Conservation (phyloP, 2,113 vertebrate genomes). For the Peromyscus leucopus region DNA sequence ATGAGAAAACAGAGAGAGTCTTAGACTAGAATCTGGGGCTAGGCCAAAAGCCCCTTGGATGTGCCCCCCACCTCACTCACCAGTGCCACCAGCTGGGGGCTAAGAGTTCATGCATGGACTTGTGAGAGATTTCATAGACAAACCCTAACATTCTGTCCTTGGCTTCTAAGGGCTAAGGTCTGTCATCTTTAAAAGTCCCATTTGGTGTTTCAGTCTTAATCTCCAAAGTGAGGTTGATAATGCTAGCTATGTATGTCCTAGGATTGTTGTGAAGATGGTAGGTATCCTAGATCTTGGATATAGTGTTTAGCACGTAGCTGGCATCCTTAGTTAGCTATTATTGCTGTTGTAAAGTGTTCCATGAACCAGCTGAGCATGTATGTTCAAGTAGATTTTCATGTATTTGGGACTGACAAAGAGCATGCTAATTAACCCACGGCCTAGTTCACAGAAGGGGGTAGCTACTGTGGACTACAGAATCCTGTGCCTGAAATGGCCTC, state of each 20-base stretch:
- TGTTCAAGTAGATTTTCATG: background rate
- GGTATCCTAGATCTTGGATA: background rate
- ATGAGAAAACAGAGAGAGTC: background rate
- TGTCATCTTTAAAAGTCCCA: background rate
- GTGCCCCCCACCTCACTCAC: accelerated
- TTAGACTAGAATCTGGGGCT: background rate
- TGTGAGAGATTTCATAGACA: background rate
- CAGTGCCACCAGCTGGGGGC: background rate
- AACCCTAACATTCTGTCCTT: background rate
- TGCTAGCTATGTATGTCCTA: background rate
- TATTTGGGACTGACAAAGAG: background rate
- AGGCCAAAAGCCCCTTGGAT: background rate
- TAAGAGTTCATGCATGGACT: background rate
- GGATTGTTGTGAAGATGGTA: background rate
- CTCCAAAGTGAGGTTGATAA: background rate
- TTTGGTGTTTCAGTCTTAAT: background rate
- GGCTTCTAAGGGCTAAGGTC: background rate
- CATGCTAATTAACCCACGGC: background rate
- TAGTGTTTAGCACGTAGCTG: background rate
- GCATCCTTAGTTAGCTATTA: background rate
- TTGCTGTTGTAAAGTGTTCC: background rate
- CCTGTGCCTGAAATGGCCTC: background rate
- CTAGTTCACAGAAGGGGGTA: background rate
- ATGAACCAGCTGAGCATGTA: background rate
- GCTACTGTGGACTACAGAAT: background rate